Conservation (phyloP, 2,113 vertebrate species). For the Illadopsis cleaveri region DNA sequence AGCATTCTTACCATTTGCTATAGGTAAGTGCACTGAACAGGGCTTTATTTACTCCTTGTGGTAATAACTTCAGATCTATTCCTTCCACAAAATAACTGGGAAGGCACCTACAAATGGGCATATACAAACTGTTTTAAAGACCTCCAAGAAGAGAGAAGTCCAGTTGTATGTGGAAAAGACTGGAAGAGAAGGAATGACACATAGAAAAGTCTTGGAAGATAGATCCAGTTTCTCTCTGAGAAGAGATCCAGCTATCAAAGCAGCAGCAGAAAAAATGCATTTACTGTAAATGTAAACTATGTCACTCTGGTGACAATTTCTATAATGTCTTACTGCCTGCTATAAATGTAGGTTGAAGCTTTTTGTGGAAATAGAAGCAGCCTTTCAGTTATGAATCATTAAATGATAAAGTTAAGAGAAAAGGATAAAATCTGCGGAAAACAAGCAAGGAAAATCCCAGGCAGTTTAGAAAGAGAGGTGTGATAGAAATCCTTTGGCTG, state of each 20-base stretch:
- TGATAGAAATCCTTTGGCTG: background rate
- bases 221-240: background rate
- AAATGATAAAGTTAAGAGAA: background rate
- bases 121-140: background rate
- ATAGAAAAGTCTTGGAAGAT: background rate
- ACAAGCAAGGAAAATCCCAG: background rate
- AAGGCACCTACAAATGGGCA: background rate
- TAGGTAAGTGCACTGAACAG: background rate
- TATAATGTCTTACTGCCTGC: background rate
- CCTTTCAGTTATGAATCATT: background rate
- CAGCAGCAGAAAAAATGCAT: background rate
- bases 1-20: conserved; percentile 63
- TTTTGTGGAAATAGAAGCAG: background rate
- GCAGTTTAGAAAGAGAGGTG: background rate
- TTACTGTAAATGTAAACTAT: background rate
- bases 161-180: background rate
- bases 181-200: background rate
- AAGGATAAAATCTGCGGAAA: background rate
- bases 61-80: background rate
- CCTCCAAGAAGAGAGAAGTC: background rate
- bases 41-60: background rate
- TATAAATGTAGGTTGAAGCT: background rate
- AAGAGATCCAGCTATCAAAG: background rate
- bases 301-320: background rate
- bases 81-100: background rate